phyloP scores from a whole-genome alignment of 2,113 vertebrate genomes.

The Excalfactoria chinensis region DNA sequence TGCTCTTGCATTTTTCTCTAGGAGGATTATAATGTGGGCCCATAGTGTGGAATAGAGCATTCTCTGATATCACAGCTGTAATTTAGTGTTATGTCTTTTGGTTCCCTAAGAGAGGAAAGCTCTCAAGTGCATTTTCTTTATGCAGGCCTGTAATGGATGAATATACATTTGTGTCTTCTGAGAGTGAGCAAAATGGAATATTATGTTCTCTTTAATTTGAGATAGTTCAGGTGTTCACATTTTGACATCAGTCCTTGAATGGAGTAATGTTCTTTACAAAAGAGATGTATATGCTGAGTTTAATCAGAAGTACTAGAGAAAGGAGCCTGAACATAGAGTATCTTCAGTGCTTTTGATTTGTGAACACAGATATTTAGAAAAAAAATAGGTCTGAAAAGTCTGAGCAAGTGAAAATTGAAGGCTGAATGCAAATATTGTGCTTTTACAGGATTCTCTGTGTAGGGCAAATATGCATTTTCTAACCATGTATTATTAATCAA shows the following conservation, averaged over 20 bases:
- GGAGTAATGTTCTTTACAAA: background rate
- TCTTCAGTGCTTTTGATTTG: background rate
- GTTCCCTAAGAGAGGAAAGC: background rate
- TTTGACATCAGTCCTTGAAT: background rate
- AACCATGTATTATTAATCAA: background rate
- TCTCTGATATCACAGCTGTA: background rate
- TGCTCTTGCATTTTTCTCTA: background rate
- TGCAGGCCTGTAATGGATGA: background rate
- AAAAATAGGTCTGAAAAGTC: background rate
- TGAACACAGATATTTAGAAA: background rate
- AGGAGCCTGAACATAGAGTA: background rate
- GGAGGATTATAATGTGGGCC: background rate
- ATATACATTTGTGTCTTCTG: background rate
- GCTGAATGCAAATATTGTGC: background rate
- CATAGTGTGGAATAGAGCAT: background rate
- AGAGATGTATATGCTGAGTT: background rate
- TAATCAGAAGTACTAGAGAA: background rate
- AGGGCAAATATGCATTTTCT: background rate
- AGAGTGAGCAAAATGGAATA: background rate
- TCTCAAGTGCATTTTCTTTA: background rate
- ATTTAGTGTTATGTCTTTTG: background rate
- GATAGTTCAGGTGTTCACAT: background rate
- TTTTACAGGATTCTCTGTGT: fast-evolving
- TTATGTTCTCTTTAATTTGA: background rate
- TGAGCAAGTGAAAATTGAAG: background rate